Evolutionary conservation across 2,797 vertebrate species (phyloP), one percentile per base, ranked within the genome.

Genomic region (Emydoidea blandingii): DNA sequence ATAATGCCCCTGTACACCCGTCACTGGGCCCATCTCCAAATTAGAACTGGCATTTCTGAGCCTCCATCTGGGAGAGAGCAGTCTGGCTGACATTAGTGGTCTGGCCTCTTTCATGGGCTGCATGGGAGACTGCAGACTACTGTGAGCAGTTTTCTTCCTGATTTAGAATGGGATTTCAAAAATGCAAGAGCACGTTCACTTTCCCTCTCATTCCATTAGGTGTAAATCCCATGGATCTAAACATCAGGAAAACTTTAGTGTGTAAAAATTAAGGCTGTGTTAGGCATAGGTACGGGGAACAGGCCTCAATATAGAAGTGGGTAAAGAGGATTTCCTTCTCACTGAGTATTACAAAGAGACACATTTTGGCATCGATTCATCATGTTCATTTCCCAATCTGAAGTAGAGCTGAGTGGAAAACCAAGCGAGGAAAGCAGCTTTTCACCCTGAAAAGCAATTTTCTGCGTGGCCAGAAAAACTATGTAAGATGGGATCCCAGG

Each of bases 371-470:
- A 86, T 27, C 25, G 72, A 89, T 29, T 92, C 23, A 72, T 62
- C 53, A 85, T 2, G 12, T 41, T 88, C 19, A 2, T 85, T 87
- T 50, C 12, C 88, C 15, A 53, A 0, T 89, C 56, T 88, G 86
- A 94, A 50, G 52, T 2, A 89, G 79, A 91, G 52, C 50, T 78
- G 59, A 89, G 56, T 86, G 19, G 23, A 91, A 89, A 93, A 89
- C 18, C 68, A 88, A 1, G 85, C 80, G 23, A 19, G 21, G 9
- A 86, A 94, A 29, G 34, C 37, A 92, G 53, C 79, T 88, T 94
- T 95, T 92, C 85, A 94, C 76, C 56, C 85, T 86, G 83, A 96
- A 95, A 88, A 88, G 12, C 16, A 94, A 91, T 93, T 93, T 94
- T 87, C 44, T 96, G 41, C 95, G 92, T 83, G 76, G 8, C 3